These are phyloP conservation scores for Matsumurasca onukii DNA, from an alignment of 1,140 invertebrate species.

Conservation along the genomic window DNA sequence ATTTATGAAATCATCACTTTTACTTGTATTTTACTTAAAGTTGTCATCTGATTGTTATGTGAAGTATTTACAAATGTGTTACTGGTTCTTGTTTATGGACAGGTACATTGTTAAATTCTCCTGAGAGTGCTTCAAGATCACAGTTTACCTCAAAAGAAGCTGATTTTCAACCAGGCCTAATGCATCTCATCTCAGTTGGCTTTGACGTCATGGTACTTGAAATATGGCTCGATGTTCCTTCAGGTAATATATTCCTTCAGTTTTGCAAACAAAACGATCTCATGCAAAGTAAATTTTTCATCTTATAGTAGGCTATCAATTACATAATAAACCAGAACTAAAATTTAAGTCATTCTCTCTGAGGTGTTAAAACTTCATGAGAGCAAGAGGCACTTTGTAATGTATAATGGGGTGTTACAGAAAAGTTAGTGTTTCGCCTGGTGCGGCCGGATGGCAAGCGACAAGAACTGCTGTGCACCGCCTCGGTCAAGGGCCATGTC, in stretches of 20 bases:
- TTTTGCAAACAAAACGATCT: too few species aligned
- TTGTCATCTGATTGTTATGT: too few species aligned
- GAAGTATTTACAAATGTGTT: too few species aligned
- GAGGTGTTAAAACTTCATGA: too few species aligned
- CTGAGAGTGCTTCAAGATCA: slow-evolving; percentile 34
- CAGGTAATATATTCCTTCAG: too few species aligned
- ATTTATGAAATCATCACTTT: too few species aligned
- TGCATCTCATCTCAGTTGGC: slow-evolving; percentile 21
- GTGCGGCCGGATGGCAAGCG: slow-evolving; percentile 56
- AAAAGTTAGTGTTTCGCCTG: slow-evolving; percentile 45
- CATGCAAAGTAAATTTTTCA: too few species aligned
- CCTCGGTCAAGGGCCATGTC: slow-evolving; percentile 52
- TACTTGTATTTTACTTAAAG: too few species aligned
- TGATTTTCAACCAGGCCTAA: background rate
- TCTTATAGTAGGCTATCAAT: too few species aligned
- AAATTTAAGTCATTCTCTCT: too few species aligned
- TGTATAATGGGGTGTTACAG: background rate
- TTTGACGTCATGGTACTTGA: slow-evolving; percentile 26
- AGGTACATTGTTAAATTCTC: background rate
- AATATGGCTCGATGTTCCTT: slow-evolving; percentile 18
- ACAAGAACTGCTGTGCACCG: slow-evolving; percentile 55
- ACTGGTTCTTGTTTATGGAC: background rate
- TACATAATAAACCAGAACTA: too few species aligned
- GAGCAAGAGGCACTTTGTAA: too few species aligned
- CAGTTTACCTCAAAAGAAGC: slow-evolving; percentile 34